Percentiles rank a stretch among this genome's conserved stretches.
Evolutionary conservation across 2,797 vertebrate genomes (phyloP).

Genomic region (Anguilla anguilla): DNA sequence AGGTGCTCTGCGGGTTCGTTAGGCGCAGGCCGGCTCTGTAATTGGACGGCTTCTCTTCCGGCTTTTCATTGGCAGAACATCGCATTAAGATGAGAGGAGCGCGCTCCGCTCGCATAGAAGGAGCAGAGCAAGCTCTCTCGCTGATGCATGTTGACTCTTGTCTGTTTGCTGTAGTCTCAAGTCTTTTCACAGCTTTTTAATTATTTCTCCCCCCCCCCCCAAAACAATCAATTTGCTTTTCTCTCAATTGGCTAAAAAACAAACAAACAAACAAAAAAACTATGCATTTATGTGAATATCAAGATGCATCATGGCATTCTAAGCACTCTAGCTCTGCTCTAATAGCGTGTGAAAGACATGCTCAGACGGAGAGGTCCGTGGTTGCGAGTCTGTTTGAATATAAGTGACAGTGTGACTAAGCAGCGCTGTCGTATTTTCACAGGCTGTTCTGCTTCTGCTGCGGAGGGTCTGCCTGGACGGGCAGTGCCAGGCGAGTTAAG

Average conservation of each 20-base stretch:
- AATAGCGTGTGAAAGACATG: conserved; percentile 12
- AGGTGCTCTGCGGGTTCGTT: conserved; percentile 33
- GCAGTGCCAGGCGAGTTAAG: conserved; percentile 4
- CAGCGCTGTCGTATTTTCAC: conserved; percentile 16
- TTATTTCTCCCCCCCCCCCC: neutral
- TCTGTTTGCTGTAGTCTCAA: neutral
- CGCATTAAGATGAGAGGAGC: conserved; percentile 44
- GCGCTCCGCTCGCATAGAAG: neutral
- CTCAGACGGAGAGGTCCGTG: neutral
- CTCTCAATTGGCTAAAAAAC: neutral
- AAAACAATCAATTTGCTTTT: neutral
- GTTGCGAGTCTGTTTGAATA: conserved; percentile 6
- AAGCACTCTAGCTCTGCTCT: conserved; percentile 6
- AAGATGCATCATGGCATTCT: conserved; percentile 20
- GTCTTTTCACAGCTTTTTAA: neutral
- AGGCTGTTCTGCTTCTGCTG: neutral
- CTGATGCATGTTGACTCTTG: neutral
- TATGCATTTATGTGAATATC: conserved; percentile 5
- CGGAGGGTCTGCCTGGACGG: neutral
- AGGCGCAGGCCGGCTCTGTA: conserved; percentile 38
- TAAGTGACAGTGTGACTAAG: neutral
- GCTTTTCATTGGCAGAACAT: conserved; percentile 48
- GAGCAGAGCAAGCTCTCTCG: neutral
- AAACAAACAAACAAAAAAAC: too few relatives aligned
- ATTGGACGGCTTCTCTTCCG: conserved; percentile 41